Evolutionary conservation across 92 coral and sea anemone genomes (phyloP).

Genomic region (Zoanthus gigantus): DNA sequence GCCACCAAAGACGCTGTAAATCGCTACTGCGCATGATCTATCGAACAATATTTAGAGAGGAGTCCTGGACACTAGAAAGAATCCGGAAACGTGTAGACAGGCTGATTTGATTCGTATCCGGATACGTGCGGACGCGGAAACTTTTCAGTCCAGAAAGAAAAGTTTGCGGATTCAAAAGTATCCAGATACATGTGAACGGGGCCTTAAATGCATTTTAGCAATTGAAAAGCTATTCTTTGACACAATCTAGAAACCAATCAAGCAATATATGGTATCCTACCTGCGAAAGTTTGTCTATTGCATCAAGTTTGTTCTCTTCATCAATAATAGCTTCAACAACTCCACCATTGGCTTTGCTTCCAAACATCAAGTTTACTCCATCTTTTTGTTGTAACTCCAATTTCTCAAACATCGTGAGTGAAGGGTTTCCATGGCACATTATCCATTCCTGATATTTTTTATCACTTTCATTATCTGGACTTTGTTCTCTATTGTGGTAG

Average conservation of each 20-base stretch:
- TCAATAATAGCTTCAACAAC: conserved; percentile 71
- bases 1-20: too few relatives aligned
- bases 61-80: too few relatives aligned
- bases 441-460: conserved; percentile 65
- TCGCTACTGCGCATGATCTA: too few relatives aligned
- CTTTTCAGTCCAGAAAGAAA: too few relatives aligned
- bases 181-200: too few relatives aligned
- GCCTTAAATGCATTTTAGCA: too few relatives aligned
- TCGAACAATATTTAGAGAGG: too few relatives aligned
- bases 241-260: neutral
- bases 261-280: conserved; percentile 20
- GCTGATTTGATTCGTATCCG: too few relatives aligned
- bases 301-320: conserved; percentile 54
- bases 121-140: too few relatives aligned
- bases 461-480: conserved; percentile 19
- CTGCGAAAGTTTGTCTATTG: conserved; percentile 85
- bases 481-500: conserved; percentile 37
- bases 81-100: too few relatives aligned
- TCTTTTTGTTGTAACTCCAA: conserved; percentile 50
- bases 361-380: conserved; percentile 53
- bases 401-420: conserved; percentile 79
- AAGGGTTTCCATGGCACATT: conserved; percentile 73
- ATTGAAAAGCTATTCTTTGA: neutral
- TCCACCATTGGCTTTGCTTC: conserved; percentile 50
- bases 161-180: too few relatives aligned